Conservation (phyloP, 2,797 vertebrate species). For the Falco novaeseelandiae region DNA sequence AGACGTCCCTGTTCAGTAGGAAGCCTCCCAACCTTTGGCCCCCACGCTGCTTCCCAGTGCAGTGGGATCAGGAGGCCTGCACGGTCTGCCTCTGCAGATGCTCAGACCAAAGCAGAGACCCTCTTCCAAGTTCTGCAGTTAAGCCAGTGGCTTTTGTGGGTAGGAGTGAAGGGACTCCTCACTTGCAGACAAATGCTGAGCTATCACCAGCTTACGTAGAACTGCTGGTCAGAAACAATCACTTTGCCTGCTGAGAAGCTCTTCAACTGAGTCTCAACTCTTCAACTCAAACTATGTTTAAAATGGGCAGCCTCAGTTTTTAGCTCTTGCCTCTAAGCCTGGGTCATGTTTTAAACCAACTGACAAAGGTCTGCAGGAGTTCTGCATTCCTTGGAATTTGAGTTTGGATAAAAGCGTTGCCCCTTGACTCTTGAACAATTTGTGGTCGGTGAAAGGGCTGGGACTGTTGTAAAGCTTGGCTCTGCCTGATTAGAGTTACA, state of each 20-base stretch:
- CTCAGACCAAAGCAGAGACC: background rate
- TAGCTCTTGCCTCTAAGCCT: background rate
- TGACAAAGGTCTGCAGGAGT: background rate
- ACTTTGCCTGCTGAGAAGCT: background rate
- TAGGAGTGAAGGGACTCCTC: background rate
- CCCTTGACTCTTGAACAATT: background rate
- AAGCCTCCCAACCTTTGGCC: background rate
- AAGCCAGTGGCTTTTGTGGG: background rate
- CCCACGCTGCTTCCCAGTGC: background rate
- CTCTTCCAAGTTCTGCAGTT: background rate
- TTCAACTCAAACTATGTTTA: background rate
- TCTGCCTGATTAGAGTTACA: background rate
- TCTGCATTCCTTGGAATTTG: background rate
- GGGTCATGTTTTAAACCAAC: background rate
- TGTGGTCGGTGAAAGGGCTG: background rate
- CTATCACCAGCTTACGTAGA: background rate
- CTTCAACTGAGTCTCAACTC: background rate
- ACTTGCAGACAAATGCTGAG: background rate
- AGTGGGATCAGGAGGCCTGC: background rate
- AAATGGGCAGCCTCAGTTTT: background rate
- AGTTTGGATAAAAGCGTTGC: background rate
- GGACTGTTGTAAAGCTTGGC: background rate
- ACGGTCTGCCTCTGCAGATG: background rate
- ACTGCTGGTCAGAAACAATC: background rate
- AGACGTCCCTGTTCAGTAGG: rapidly evolving